phyloP scores from a whole-genome alignment of 2,113 vertebrate genomes.

The Forbesichthys agassizii region DNA sequence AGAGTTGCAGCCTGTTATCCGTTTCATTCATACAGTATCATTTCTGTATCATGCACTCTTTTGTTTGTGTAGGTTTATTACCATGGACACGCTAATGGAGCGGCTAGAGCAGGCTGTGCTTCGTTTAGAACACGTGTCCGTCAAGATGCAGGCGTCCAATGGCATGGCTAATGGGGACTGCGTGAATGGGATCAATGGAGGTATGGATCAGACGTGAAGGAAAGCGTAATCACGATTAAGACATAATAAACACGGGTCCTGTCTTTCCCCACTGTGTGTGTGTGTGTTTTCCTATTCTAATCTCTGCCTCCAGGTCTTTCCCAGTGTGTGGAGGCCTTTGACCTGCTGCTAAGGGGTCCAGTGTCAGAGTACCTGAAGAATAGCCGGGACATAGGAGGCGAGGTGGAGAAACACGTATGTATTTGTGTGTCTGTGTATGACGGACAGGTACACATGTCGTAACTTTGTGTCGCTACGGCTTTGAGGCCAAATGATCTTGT shows the following conservation, averaged over 20 bases:
- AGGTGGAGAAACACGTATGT: slow-evolving; percentile 89
- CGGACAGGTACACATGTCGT: not conserved
- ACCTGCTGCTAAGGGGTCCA: slow-evolving; percentile 81
- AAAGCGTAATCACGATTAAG: not conserved
- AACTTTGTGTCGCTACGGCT: too few species aligned
- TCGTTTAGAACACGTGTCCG: slow-evolving; percentile 85
- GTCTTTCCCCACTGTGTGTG: not conserved
- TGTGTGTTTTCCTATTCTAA: not conserved
- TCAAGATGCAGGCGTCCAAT: slow-evolving; percentile 65
- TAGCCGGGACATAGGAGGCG: slow-evolving; percentile 87
- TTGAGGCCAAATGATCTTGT: not conserved
- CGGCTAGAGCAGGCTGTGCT: slow-evolving; percentile 89
- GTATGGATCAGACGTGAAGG: slow-evolving; percentile 55
- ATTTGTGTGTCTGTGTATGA: slow-evolving; percentile 1
- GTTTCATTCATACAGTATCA: too few species aligned
- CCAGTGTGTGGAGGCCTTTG: slow-evolving; percentile 87
- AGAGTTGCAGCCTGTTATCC: too few species aligned
- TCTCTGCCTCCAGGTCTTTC: slow-evolving; percentile 74
- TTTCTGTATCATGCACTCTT: not conserved
- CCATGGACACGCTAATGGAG: slow-evolving; percentile 84
- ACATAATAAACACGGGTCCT: not conserved
- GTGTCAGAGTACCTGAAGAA: slow-evolving; percentile 87
- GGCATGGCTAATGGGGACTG: slow-evolving; percentile 65
- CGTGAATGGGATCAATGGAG: slow-evolving; percentile 77
- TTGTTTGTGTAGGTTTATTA: slow-evolving; percentile 64